These are phyloP conservation scores for Carlito syrichta DNA, from an alignment of 2,113 vertebrate genomes.

Conservation along the genomic window DNA sequence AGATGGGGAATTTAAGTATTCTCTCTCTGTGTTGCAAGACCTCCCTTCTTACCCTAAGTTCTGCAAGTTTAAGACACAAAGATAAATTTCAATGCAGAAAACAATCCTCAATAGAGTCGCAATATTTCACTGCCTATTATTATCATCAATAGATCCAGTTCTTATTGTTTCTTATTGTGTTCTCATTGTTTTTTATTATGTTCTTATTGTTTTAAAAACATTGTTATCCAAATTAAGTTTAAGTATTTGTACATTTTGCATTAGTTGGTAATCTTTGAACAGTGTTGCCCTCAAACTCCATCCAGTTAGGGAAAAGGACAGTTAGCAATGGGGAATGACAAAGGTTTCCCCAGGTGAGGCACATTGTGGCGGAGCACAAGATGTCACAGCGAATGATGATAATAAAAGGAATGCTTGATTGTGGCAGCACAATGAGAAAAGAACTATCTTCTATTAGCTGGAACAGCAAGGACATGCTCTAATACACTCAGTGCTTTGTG, in stretches of 20 bases:
- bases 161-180: not conserved
- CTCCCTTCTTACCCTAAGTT: not conserved
- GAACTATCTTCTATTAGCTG: constrained; percentile 77
- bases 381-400: constrained; percentile 41
- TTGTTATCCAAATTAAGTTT: not conserved
- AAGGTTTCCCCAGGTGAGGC: constrained; percentile 8
- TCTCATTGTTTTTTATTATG: no score
- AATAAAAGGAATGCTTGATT: constrained; percentile 58
- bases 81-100: not conserved
- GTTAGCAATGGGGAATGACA: not conserved
- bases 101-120: not conserved
- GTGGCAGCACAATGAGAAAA: constrained; percentile 62
- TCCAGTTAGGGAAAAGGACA: not conserved
- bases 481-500: constrained; percentile 82
- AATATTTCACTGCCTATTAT: not conserved
- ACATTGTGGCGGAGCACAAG: not conserved
- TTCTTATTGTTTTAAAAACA: no score
- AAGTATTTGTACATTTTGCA: not conserved
- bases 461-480: constrained; percentile 80
- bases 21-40: not conserved
- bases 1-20: not conserved
- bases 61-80: not conserved
- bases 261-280: not conserved
- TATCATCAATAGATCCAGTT: not conserved
- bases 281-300: not conserved